A percentile compares a stretch with the other conserved stretches of the same genome.
These are phyloP conservation scores for Tinamus major DNA, from an alignment of 2,797 vertebrate genomes.

Conservation along the genomic window DNA sequence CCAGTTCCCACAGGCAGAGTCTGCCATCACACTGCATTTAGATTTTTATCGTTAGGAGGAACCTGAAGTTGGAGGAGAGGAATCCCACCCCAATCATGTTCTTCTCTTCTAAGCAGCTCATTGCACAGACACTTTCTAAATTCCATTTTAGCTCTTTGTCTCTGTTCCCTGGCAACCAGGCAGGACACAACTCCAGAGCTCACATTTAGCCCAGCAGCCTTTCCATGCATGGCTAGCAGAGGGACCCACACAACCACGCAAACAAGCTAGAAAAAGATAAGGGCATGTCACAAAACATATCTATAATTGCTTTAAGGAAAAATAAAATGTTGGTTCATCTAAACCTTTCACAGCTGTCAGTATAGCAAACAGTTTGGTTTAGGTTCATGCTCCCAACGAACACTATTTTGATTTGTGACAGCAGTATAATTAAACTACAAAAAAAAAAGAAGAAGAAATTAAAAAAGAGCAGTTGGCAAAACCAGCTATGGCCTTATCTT, in stretches of 20 bases:
- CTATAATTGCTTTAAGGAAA: neutral
- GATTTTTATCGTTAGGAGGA: neutral
- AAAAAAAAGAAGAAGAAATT: neutral
- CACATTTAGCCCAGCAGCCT: constrained; percentile 21
- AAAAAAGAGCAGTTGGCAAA: neutral
- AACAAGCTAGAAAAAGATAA: neutral
- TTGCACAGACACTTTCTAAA: neutral
- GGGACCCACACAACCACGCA: neutral
- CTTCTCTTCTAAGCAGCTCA: neutral
- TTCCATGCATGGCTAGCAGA: neutral
- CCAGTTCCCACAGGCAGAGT: neutral
- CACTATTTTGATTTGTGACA: constrained; percentile 17
- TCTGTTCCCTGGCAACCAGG: constrained; percentile 50
- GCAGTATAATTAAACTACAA: constrained; percentile 37
- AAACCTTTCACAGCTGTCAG: constrained; percentile 22
- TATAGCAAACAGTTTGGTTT: constrained; percentile 32
- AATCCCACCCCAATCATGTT: neutral
- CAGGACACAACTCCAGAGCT: neutral
- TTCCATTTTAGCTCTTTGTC: rapidly evolving
- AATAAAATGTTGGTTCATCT: neutral
- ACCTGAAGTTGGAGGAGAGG: neutral
- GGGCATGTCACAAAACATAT: neutral
- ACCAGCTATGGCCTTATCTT: constrained; percentile 18
- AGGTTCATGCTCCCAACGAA: constrained; percentile 18
- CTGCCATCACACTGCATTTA: rapidly evolving